Evolutionary conservation across 2,888 invertebrate species (phyloP).

Genomic region (Lamellibrachia satsuma): DNA sequence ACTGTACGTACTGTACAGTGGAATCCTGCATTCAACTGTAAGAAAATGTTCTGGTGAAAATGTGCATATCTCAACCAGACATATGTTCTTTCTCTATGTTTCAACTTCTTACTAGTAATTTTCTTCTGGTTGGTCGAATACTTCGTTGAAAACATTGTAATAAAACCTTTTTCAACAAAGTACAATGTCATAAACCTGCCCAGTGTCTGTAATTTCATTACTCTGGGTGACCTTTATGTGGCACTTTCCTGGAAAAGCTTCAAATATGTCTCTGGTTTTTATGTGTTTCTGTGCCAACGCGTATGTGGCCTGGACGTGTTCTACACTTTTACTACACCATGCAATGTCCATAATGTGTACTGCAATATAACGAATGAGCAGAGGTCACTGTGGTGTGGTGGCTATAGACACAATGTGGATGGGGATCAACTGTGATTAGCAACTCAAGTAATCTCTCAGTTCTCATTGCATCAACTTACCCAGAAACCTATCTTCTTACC

Average conservation of each 20-base stretch:
- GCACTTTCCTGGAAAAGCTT: background rate
- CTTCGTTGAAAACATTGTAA: conserved; percentile 8
- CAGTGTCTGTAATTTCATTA: conserved; percentile 13
- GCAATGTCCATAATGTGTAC: background rate
- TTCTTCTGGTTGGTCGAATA: background rate
- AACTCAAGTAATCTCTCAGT: background rate
- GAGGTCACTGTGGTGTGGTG: background rate
- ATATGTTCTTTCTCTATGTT: background rate
- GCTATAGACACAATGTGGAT: background rate
- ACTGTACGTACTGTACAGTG: background rate
- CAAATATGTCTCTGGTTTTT: background rate
- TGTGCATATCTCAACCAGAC: no score
- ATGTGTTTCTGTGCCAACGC: conserved; percentile 1
- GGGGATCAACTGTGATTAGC: background rate
- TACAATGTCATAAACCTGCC: background rate
- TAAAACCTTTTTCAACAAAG: background rate
- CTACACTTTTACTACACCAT: background rate
- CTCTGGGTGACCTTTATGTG: background rate
- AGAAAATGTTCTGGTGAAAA: background rate
- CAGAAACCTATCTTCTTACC: background rate
- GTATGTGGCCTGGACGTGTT: background rate
- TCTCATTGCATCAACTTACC: background rate
- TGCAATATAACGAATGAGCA: conserved; percentile 13
- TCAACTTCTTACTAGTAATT: background rate
- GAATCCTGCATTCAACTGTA: background rate